Evolutionary conservation across 2,113 vertebrate species (phyloP).

Genomic region (Chamaetylas fuelleborni): DNA sequence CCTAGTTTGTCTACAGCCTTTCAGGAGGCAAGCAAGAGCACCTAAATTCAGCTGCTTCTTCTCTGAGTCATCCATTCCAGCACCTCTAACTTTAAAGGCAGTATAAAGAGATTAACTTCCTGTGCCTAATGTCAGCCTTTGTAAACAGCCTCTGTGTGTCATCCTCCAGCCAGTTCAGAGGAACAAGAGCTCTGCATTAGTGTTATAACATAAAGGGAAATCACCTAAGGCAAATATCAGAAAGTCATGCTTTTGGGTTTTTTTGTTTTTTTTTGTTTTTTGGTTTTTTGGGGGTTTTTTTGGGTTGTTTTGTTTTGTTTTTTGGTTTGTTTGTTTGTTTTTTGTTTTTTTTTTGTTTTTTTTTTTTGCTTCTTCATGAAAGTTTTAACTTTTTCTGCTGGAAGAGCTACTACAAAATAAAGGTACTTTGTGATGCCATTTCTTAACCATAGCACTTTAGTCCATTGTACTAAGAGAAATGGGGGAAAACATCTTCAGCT

Average conservation of each 20-base stretch:
- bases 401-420: not conserved
- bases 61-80: not conserved
- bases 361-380: not conserved
- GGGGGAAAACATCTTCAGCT: not conserved
- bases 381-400: not conserved
- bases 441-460: not conserved
- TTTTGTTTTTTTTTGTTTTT: not conserved
- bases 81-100: not conserved
- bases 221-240: not conserved
- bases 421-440: not conserved
- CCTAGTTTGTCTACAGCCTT: not conserved
- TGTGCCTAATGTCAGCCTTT: not conserved
- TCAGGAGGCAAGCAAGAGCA: not conserved
- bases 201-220: not conserved
- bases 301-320: not conserved
- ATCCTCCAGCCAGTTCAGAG: not conserved
- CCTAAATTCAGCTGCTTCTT: not conserved
- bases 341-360: too few relatives aligned
- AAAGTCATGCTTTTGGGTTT: not conserved
- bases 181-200: not conserved
- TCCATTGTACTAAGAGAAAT: not conserved
- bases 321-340: not conserved
- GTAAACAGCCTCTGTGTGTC: not conserved
- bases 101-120: not conserved
- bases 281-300: too few relatives aligned